These are phyloP conservation scores for Trachurus trachurus DNA, from an alignment of 2,797 vertebrate species.

Conservation along the genomic window DNA sequence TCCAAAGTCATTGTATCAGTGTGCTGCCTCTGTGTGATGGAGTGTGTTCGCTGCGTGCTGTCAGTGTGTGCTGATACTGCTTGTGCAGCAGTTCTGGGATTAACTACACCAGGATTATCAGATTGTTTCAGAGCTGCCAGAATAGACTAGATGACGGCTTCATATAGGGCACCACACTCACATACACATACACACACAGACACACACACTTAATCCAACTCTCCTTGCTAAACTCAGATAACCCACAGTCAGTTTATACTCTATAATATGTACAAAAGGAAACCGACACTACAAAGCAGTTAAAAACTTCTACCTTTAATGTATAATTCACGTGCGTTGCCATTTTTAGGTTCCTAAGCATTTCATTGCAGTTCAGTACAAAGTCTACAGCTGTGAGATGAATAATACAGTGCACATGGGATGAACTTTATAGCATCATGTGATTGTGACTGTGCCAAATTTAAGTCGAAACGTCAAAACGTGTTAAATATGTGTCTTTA, in stretches of 20 bases:
- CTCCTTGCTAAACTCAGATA: slow-evolving; percentile 53
- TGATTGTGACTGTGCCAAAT: slow-evolving; percentile 41
- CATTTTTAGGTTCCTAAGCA: slow-evolving; percentile 69
- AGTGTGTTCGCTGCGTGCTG: slow-evolving; percentile 48
- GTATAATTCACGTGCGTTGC: slow-evolving; percentile 65
- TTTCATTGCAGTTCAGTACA: slow-evolving; percentile 75
- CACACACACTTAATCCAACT: slow-evolving; percentile 64
- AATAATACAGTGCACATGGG: slow-evolving; percentile 59
- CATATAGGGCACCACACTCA: slow-evolving; percentile 72
- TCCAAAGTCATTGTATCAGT: slow-evolving; percentile 21
- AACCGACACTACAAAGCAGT: slow-evolving; percentile 78
- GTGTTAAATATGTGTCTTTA: slow-evolving; percentile 30
- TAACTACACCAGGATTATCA: slow-evolving; percentile 84
- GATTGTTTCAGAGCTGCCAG: slow-evolving; percentile 81
- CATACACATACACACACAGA: slow-evolving; percentile 42
- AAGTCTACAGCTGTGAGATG: slow-evolving; percentile 65
- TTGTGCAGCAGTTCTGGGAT: slow-evolving; percentile 82
- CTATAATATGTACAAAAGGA: slow-evolving; percentile 72
- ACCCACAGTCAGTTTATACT: slow-evolving; percentile 37
- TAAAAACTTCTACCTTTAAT: slow-evolving; percentile 86
- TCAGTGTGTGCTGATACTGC: slow-evolving; percentile 61
- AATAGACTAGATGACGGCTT: slow-evolving; percentile 79
- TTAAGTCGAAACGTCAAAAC: slow-evolving; percentile 39
- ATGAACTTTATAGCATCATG: slow-evolving; percentile 52
- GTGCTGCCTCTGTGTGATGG: slow-evolving; percentile 26